Evolutionary conservation across 2,113 vertebrate species (phyloP), one percentile per base, ranked within the genome.

Genomic region (Circaetus gallicus): DNA sequence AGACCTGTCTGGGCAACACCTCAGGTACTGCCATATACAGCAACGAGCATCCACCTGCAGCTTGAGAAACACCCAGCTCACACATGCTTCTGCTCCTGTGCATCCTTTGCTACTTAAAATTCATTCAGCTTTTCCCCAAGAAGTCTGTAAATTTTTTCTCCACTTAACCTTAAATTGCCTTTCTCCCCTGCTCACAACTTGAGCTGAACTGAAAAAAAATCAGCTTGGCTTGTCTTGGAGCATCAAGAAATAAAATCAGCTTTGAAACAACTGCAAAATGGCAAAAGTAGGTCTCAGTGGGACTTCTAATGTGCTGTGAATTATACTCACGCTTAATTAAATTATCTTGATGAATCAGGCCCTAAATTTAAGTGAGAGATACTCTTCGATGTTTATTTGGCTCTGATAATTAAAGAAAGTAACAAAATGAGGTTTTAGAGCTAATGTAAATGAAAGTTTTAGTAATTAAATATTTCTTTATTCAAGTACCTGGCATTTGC

Each of bases 251-350:
- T 81, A 86, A 95, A 96, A 88, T 4, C 74, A 74, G 62, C 67
- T 89, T 62, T 11, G 42, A 94, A 97, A 86, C 55, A 62, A 93
- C 73, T 69, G 58, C 69, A 74, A 31, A 89, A 62, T 2, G 3
- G 78, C 59, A 90, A 56, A 70, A 92, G 38, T 1, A 59, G 45
- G 88, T 93, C 96, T 71, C 85, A 78, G 32, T 55, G 92, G 92
- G 71, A 93, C 71, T 80, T 82, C 28, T 94, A 92, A 95, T 67
- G 80, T 92, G 69, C 91, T 86, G 74, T 65, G 79, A 95, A 95
- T 92, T 97, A 90, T 69, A 65, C 16, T 65, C 31, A 3, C 2
- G 11, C 71, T 90, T 94, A 88, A 93, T 95, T 93, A 92, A 90
- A 96, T 82, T 73, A 86, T 63, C 72, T 92, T 71, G 38, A 67